A percentile compares a stretch with the other conserved stretches of the same genome.
These are phyloP conservation scores for Coelinius sp. DNA, from an alignment of 2,888 invertebrate species.

Conservation along the genomic window DNA sequence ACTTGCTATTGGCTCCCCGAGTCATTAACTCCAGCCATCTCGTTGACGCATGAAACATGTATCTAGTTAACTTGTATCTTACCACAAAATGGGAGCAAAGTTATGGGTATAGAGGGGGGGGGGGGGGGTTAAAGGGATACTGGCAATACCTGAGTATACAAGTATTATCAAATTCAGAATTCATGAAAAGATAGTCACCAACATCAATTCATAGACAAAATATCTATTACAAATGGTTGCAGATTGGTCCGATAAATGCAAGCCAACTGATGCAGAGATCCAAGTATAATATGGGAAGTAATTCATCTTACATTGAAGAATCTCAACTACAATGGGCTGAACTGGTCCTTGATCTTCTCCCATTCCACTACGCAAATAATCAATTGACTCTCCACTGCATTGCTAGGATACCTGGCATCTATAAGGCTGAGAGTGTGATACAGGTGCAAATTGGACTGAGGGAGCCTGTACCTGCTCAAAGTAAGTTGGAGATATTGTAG, in stretches of 20 bases:
- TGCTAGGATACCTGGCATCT: constrained; percentile 79
- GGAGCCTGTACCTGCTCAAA: too few species aligned
- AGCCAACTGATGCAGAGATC: background rate
- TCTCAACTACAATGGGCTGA: constrained; percentile 74
- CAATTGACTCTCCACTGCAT: constrained; percentile 80
- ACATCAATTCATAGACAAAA: too few species aligned
- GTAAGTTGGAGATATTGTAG: too few species aligned
- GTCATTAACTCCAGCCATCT: background rate
- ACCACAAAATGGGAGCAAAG: constrained; percentile 9
- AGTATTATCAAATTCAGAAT: too few species aligned
- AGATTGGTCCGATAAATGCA: too few species aligned
- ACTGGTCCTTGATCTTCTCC: constrained; percentile 74
- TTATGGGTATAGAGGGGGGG: background rate
- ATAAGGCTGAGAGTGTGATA: constrained; percentile 77
- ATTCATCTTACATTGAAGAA: background rate
- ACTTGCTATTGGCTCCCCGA: too few species aligned
- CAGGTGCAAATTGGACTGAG: constrained; percentile 77
- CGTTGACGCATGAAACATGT: background rate
- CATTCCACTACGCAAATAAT: constrained; percentile 76
- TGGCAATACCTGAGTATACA: background rate
- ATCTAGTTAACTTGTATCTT: background rate
- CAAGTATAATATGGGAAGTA: background rate
- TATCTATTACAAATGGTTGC: too few species aligned
- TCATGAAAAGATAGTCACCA: too few species aligned
- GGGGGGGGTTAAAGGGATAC: constrained; percentile 4